Evolutionary conservation across 2,797 vertebrate genomes (phyloP), one percentile per base, ranked within the genome.

Genomic region (Erpetoichthys calabaricus): DNA sequence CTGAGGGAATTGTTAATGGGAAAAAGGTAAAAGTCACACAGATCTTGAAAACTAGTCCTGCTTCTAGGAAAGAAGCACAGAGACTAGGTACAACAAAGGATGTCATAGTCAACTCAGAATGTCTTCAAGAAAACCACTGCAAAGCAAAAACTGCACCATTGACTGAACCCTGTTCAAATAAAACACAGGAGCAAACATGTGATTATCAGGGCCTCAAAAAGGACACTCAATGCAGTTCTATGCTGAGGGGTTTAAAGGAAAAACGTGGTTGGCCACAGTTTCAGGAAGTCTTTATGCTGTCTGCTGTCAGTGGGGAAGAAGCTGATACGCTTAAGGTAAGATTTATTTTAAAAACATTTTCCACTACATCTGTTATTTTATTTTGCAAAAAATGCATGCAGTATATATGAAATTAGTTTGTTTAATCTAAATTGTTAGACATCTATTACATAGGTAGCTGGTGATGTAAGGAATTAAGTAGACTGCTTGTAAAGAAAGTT

Each of bases 211-310:
- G 25, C 25, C 25, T 25, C 25, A 25, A 25, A 25, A 25, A 25
- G 25, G 25, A 25, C 25, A 25, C 25, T 25, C 25, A 25, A 25
- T 25, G 25, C 2, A 25, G 25, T 25, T 25, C 25, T 25, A 42
- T 60, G 59, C 67, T 80, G 57, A 68, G 54, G 62, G 61, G 52
- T 2, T 60, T 83, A 41, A 78, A 62, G 58, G 55, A 51, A 3
- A 73, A 10, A 64, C 79, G 41, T 44, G 93, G 94, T 44, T 98
- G 96, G 93, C 80, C 89, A 0, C 70, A 72, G 72, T 99, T 98
- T 70, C 89, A 76, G 68, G 96, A 98, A 9, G 81, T 98, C 64
- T 99, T 99, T 78, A 98, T 99, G 96, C 70, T 96, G 56, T 92
- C 89, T 4, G 89, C 95, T 45, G 51, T 90, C 58, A 75, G 59